Base-by-base conservation (phyloP, 2,113 vertebrate species). In the Phalacrocorax carbo region DNA sequence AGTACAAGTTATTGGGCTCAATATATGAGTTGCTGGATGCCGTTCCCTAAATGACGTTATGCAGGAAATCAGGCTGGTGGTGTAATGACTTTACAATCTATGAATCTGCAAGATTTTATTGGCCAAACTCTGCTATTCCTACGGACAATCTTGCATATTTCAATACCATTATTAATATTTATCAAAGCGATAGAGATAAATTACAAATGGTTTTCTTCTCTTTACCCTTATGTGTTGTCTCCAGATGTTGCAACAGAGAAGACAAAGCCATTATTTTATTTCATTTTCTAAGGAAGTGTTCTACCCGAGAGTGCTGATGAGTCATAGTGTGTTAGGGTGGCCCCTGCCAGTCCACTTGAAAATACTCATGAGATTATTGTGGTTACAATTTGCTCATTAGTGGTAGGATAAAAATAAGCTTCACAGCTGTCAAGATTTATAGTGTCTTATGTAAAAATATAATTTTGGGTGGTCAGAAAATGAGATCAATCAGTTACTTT, bases 221-320 rank as follows among this genome's bases (percentile, higher is more conserved):
- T 87, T 81, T 52, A 75, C 18, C 40, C 30, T 40, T 79, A 52
- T 25, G 3, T 80, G 30, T 78, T 75, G 19, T 42, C 40, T 89
- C 36, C 40, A 36, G 55, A 49, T 71, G 23, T 38, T 84, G 22
- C 44, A 77, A 68, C 13, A 44, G 66, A 48, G 78, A 87, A 94
- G 79, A 89, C 76, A 58, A 83, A 90, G 61, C 48, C 78, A 55
- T 70, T 55, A 54, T 65, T 92, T 93, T 36, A 93, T 87, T 58
- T 97, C 42, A 73, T 79, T 96, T 93, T 62, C 71, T 96, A 90
- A 97, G 90, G 72, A 96, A 92, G 68, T 66, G 29, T 95, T 95
- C 91, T 96, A 78, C 65, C 60, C 32, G 11, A 51, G 89, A 79
- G 27, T 58, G 68, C 93, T 15, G 15, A 58, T 87, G 82, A 96